Evolutionary conservation across 2,888 invertebrate genomes (phyloP), one percentile per base, ranked within the genome.

Genomic region (Drosophila multiciliata): DNA sequence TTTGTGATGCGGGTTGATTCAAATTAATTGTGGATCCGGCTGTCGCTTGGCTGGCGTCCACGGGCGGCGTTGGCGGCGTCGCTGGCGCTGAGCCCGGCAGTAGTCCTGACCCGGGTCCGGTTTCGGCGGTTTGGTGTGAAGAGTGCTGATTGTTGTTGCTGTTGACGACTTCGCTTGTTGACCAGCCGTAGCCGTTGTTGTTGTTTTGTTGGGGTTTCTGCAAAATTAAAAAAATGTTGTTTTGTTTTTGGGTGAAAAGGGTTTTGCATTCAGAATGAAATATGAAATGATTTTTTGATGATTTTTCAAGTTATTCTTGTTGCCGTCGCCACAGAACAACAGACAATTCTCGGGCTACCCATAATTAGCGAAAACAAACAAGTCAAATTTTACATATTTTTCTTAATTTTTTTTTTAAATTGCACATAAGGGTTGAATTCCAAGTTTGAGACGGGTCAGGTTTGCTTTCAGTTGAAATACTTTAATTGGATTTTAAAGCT

Each of bases 1-100:
- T 62, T 79, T 87, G 87, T 67, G 75, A 65, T 70, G 88, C 86
- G 87, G 90, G 89, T 73, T 82, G 78, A 84, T 90, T 84, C 77
- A 90, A 86, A 85, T 90, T 90, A 80, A 85, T 88, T 80, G 82
- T 77, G 73, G 89, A 76, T 64, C 72, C 71, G 49, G 75, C 59
- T 66, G 81, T 80, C 66, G 74, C 72, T 75, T 86, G 83, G 48
- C 69, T 67, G 54, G 58, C 71, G 58, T 79, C 69, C 45, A 67
- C 80, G 42, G 85, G 80, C 67, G 82, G 84, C 55, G 91, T 82
- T 52, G 82, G 84, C 32, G 91, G 87, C 42, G 89, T 89, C 40
- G 77, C 75, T 33, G 83, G 73, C 59, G 64, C 71, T 64, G 75
- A 74, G 23, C 49, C 73, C 35, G 75, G 75, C 58, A 71, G 75